Evolutionary conservation across 1,140 invertebrate genomes (phyloP).

Genomic region (Caenorhabditis tropicalis): DNA sequence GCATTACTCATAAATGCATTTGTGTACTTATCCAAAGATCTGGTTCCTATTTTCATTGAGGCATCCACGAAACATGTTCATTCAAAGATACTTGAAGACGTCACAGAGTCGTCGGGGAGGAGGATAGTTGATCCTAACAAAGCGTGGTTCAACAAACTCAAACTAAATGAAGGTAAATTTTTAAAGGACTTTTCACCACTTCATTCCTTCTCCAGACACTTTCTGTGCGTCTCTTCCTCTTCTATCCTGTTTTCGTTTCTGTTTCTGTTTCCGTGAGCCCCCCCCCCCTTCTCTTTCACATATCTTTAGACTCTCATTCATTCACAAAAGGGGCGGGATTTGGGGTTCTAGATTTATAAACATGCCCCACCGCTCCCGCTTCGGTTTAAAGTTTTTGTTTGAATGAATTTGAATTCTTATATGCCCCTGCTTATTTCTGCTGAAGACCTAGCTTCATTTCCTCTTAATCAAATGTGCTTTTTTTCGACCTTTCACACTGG

Average conservation of each 20-base stretch:
- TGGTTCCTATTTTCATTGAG: neutral
- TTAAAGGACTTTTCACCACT: slow-evolving; percentile 8
- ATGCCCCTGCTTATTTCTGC: too few species aligned
- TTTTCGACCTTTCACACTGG: neutral
- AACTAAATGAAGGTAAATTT: neutral
- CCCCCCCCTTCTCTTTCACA: slow-evolving; percentile 2
- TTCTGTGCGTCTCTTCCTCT: neutral
- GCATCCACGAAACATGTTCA: neutral
- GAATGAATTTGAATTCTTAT: neutral
- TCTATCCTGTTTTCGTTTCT: slow-evolving; percentile 11
- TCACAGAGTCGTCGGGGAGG: neutral
- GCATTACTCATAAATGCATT: neutral
- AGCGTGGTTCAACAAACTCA: neutral
- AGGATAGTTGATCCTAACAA: neutral
- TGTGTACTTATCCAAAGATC: neutral
- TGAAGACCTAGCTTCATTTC: slow-evolving; percentile 1
- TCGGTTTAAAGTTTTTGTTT: slow-evolving; percentile 2
- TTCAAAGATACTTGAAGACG: neutral
- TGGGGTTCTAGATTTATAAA: slow-evolving; percentile 34
- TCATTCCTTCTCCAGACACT: neutral
- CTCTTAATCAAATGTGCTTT: neutral
- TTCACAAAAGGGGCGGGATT: neutral
- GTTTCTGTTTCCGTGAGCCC: slow-evolving; percentile 31
- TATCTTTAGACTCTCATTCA: slow-evolving; percentile 40
- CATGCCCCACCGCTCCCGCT: neutral